A percentile compares a stretch with the other conserved stretches of the same genome.
phyloP scores from a whole-genome alignment of 1,140 invertebrate genomes.

The Saccostrea echinata region DNA sequence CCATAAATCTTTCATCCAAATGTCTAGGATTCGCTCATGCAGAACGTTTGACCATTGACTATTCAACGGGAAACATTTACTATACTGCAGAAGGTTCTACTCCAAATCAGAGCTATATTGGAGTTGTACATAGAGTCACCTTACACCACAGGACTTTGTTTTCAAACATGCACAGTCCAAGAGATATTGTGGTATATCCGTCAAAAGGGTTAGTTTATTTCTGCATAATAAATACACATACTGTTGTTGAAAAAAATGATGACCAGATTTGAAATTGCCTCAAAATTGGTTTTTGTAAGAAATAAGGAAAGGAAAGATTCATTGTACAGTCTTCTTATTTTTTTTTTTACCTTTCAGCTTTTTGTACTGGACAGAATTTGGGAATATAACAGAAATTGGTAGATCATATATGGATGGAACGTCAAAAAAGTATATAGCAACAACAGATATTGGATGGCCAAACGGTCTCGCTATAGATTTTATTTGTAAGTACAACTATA shows the following conservation, averaged over 20 bases:
- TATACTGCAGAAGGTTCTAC: slow-evolving; percentile 10
- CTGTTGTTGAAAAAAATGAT: too few species aligned
- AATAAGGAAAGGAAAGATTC: too few species aligned
- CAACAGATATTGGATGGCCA: neutral
- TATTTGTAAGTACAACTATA: neutral
- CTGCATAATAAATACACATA: too few species aligned
- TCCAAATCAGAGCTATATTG: slow-evolving; percentile 38
- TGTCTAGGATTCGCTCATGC: slow-evolving; percentile 1
- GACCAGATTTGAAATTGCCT: too few species aligned
- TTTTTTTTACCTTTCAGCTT: neutral
- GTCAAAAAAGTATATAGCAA: neutral
- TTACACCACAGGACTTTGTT: slow-evolving; percentile 14
- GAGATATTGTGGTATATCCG: slow-evolving; percentile 41
- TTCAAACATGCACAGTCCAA: neutral
- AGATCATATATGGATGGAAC: slow-evolving; percentile 31
- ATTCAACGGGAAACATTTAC: slow-evolving; percentile 44
- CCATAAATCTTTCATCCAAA: neutral
- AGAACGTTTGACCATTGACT: slow-evolving; percentile 43
- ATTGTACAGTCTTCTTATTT: too few species aligned
- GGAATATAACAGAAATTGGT: neutral
- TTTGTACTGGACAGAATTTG: slow-evolving; percentile 39
- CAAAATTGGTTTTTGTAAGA: too few species aligned
- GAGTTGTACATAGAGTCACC: neutral
- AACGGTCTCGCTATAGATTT: slow-evolving; percentile 38
- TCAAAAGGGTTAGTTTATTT: slow-evolving; percentile 33